Conservation (phyloP, 2,113 vertebrate genomes). For the Lethenteron reissneri region DNA sequence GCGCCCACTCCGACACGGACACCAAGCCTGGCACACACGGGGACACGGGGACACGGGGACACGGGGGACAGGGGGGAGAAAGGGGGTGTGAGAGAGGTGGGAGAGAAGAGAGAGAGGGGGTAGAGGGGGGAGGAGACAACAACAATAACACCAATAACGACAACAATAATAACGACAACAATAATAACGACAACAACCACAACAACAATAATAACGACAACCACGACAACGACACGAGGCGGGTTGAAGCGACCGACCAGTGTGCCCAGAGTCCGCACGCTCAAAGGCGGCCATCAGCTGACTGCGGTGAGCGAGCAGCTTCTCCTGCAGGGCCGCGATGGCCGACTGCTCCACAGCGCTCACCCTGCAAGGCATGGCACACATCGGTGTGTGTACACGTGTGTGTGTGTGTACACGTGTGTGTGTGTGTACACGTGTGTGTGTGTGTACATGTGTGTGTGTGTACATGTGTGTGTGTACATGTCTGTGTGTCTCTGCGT, state of each 20-base stretch:
- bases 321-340: conserved; percentile 49
- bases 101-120: too few relatives aligned
- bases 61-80: too few relatives aligned
- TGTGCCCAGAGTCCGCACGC: conserved; percentile 28
- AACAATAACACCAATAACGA: too few relatives aligned
- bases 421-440: not conserved
- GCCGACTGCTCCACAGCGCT: conserved; percentile 48
- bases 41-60: not conserved
- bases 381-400: not conserved
- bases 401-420: not conserved
- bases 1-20: conserved; percentile 48
- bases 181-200: too few relatives aligned
- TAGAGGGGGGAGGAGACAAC: too few relatives aligned
- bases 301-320: conserved; percentile 44
- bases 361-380: conserved; percentile 27
- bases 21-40: conserved; percentile 33
- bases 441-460: not conserved
- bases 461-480: not conserved
- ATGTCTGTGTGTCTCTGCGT: not conserved
- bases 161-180: too few relatives aligned
- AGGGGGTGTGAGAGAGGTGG: too few relatives aligned
- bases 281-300: conserved; percentile 44
- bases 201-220: too few relatives aligned
- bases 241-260: conserved; percentile 25
- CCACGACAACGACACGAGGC: too few relatives aligned